phyloP scores from a whole-genome alignment of 2,888 invertebrate species.

The Elegia similella region DNA sequence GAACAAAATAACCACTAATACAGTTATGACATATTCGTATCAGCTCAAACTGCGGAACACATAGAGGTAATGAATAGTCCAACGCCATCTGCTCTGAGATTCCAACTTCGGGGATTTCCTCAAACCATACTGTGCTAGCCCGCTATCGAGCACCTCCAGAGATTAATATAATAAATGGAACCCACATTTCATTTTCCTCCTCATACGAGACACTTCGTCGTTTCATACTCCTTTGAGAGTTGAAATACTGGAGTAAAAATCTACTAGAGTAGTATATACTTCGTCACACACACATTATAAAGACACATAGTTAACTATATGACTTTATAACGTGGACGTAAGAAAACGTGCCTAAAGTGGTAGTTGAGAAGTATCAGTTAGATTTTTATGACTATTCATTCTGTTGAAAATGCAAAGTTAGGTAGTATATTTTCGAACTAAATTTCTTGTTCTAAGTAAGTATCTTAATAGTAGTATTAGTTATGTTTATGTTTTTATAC shows the following conservation, averaged over 20 bases:
- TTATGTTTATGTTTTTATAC: no score
- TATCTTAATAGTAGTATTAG: no score
- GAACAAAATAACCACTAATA: neutral
- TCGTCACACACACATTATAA: no score
- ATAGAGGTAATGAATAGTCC: neutral
- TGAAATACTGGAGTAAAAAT: neutral
- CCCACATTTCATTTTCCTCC: slow-evolving; percentile 3
- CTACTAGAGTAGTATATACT: neutral
- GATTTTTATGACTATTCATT: no score
- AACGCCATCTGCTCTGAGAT: slow-evolving; percentile 4
- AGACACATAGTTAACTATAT: no score
- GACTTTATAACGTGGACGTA: no score
- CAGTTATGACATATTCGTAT: neutral
- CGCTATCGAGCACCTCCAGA: slow-evolving; percentile 5
- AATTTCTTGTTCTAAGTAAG: no score
- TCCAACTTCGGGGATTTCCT: neutral
- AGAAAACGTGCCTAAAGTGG: no score
- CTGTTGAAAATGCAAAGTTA: no score
- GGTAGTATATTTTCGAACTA: no score
- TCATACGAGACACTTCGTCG: neutral
- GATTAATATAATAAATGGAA: slow-evolving; percentile 15
- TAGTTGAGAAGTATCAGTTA: no score
- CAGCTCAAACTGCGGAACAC: neutral
- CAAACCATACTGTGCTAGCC: neutral
- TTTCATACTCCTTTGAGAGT: slow-evolving; percentile 1